Percentiles rank a stretch among this genome's conserved stretches.
These are phyloP conservation scores for Zonotrichia albicollis DNA, from an alignment of 2,797 vertebrate genomes.

Conservation along the genomic window DNA sequence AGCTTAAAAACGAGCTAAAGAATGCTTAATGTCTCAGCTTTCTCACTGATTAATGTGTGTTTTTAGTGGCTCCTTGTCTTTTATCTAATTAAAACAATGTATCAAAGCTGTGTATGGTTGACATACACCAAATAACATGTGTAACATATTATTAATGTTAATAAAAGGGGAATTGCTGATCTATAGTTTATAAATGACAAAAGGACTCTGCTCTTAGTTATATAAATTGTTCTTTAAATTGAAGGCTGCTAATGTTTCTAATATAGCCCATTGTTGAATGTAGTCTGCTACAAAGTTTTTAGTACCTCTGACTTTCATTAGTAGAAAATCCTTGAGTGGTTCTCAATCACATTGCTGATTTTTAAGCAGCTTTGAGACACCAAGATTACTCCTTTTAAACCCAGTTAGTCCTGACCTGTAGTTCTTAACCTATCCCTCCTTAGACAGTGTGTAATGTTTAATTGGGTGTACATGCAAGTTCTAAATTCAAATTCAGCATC, in stretches of 20 bases:
- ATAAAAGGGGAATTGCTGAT: neutral
- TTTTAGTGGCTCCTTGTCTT: conserved; percentile 23
- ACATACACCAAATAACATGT: neutral
- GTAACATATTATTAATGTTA: neutral
- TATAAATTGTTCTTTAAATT: neutral
- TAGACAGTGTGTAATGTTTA: neutral
- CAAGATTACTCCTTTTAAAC: neutral
- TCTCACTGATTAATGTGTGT: conserved; percentile 40
- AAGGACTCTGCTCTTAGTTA: neutral
- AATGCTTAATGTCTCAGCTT: conserved; percentile 35
- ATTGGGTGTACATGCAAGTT: neutral
- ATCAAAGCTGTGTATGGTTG: neutral
- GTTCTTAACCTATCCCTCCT: neutral
- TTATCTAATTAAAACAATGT: conserved; percentile 23
- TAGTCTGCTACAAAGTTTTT: neutral
- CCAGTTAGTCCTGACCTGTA: neutral
- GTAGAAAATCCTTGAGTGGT: neutral
- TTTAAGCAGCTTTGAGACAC: conserved; percentile 13
- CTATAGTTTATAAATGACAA: neutral
- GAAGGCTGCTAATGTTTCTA: neutral
- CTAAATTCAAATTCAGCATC: neutral
- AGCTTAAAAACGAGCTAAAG: conserved; percentile 32
- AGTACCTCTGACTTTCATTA: neutral
- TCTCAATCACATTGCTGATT: neutral
- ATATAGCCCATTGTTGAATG: neutral